phyloP scores from a whole-genome alignment of 2,113 vertebrate species.

The Camelus dromedarius region DNA sequence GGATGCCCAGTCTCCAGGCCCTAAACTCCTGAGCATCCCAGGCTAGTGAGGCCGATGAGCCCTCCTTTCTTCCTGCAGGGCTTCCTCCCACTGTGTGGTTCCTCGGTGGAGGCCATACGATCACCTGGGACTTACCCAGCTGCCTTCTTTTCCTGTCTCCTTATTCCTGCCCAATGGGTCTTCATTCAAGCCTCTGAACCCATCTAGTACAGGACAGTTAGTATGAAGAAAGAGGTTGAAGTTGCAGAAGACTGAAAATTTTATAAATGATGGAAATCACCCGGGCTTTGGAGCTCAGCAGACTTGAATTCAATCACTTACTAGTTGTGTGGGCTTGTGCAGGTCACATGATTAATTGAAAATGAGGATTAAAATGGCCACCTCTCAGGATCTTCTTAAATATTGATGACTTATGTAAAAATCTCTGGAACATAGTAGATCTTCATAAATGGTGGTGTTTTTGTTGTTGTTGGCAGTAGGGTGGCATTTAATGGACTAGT shows the following conservation, averaged over 20 bases:
- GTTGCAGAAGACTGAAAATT: not conserved
- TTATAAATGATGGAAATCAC: not conserved
- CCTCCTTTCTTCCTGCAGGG: not conserved
- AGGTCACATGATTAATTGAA: not conserved
- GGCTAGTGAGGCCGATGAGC: not conserved
- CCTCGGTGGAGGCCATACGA: not conserved
- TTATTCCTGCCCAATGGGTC: not conserved
- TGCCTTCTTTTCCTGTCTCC: not conserved
- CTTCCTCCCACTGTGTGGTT: not conserved
- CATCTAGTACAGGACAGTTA: not conserved
- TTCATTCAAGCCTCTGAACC: not conserved
- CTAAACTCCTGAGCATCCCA: not conserved
- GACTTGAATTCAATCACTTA: not conserved
- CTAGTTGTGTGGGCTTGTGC: not conserved
- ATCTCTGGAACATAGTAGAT: not conserved
- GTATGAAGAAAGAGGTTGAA: not conserved
- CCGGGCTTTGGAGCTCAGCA: not conserved
- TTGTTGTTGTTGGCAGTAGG: not conserved
- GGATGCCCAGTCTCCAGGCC: not conserved
- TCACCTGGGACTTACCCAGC: not conserved
- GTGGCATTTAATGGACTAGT: not conserved
- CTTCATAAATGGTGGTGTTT: not conserved
- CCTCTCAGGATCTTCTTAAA: not conserved
- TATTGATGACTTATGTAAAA: not conserved
- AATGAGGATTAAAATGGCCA: not conserved